Conservation (phyloP, 23 tunicate species). For the Trididemnum miniatum region DNA sequence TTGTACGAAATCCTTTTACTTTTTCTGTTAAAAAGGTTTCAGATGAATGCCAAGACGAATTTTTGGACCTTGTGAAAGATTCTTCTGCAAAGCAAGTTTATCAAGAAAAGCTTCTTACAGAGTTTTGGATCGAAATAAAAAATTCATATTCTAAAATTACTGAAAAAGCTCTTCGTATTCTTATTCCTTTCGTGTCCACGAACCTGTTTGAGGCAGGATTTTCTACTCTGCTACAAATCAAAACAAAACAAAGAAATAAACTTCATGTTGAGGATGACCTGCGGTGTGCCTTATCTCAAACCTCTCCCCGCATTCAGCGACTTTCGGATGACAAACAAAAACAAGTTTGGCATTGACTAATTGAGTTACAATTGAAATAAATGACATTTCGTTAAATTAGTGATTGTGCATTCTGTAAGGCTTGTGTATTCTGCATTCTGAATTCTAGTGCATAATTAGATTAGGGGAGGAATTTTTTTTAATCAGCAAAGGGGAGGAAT, state of each 20-base stretch:
- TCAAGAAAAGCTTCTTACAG: constrained; percentile 42
- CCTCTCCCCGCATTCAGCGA: constrained; percentile 49
- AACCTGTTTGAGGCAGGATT: constrained; percentile 59
- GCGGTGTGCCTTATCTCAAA: constrained; percentile 60
- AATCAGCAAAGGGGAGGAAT: no score
- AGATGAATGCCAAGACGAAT: constrained; percentile 67
- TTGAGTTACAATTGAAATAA: no score
- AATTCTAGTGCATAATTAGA: no score
- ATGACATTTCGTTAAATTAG: no score
- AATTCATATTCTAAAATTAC: constrained; percentile 45
- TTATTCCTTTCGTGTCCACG: constrained; percentile 55
- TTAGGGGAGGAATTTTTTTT: no score
- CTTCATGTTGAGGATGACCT: constrained; percentile 34
- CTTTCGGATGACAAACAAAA: constrained; percentile 48
- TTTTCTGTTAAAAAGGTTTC: constrained; percentile 52
- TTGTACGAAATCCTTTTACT: constrained; percentile 51
- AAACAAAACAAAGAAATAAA: constrained; percentile 64
- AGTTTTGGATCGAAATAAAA: constrained; percentile 58
- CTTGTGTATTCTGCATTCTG: no score
- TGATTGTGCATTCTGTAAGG: no score
- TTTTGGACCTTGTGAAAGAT: constrained; percentile 55
- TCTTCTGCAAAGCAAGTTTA: constrained; percentile 50
- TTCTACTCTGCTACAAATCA: constrained; percentile 54
- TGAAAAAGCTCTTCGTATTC: constrained; percentile 38
- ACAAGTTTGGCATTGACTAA: constrained; percentile 48